Percentiles rank a stretch among this genome's conserved stretches.
Evolutionary conservation across 1,140 invertebrate species (phyloP).

Genomic region (Brachionus koreanus): DNA sequence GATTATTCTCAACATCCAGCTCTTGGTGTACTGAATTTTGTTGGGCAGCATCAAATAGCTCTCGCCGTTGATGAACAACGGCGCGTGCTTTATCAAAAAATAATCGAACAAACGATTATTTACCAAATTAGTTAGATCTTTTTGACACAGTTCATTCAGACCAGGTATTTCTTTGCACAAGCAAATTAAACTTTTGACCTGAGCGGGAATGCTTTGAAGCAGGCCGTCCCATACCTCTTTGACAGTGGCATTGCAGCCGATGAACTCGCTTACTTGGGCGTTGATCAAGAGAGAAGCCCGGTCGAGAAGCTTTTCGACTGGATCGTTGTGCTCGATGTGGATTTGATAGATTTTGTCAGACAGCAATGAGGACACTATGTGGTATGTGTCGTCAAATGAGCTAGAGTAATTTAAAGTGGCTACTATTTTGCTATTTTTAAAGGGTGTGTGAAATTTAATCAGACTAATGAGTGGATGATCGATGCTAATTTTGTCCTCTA

Average conservation of each 20-base stretch:
- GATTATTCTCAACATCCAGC: slow-evolving; percentile 30
- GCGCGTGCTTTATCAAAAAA: slow-evolving; percentile 25
- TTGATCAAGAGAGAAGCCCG: neutral
- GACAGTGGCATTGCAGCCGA: neutral
- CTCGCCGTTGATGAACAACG: slow-evolving; percentile 9
- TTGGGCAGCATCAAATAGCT: slow-evolving; percentile 34
- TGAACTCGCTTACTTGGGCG: neutral
- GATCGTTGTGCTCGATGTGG: neutral
- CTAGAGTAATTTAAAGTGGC: neutral
- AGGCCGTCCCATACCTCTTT: slow-evolving; percentile 34
- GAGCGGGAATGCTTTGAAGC: neutral
- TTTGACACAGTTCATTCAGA: neutral
- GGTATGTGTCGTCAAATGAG: neutral
- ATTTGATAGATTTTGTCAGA: slow-evolving; percentile 17
- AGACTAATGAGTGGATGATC: neutral
- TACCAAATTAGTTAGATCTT: slow-evolving; percentile 29
- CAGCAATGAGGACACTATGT: neutral
- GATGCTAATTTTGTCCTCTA: neutral
- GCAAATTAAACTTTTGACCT: slow-evolving; percentile 1
- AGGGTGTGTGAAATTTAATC: neutral
- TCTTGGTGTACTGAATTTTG: neutral
- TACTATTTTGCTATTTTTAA: neutral
- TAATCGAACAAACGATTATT: slow-evolving; percentile 43
- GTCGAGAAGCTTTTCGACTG: neutral
- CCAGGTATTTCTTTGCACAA: slow-evolving; percentile 22